Conservation (phyloP, 2,113 vertebrate species). For the Benthochromis sp. region DNA sequence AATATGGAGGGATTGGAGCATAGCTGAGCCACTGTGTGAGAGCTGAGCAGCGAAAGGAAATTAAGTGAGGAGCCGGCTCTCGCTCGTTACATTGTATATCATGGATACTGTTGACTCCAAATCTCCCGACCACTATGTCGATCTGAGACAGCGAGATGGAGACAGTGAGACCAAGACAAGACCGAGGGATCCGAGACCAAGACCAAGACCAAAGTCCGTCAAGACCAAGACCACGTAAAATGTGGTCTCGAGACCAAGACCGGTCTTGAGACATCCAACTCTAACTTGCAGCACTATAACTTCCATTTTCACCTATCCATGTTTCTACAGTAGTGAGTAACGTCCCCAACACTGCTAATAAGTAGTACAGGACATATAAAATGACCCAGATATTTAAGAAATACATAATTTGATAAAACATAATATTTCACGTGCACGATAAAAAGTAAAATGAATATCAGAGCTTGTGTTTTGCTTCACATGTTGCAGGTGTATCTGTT, state of each 20-base stretch:
- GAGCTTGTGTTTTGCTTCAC: not conserved
- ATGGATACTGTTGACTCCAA: not conserved
- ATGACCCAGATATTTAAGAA: not conserved
- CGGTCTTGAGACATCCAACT: not conserved
- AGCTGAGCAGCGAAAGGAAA: not conserved
- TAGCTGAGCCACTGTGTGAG: not conserved
- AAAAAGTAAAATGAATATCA: not conserved
- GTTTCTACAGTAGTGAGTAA: not conserved
- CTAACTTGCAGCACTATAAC: not conserved
- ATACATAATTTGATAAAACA: not conserved
- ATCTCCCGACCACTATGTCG: not conserved
- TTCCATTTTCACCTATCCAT: not conserved
- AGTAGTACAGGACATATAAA: not conserved
- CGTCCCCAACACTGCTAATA: not conserved
- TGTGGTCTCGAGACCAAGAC: not conserved
- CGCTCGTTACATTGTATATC: not conserved
- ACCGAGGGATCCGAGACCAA: not conserved
- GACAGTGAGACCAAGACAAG: not conserved
- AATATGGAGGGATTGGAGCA: not conserved
- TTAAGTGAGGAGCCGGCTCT: not conserved
- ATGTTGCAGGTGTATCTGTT: not conserved
- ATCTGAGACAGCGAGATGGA: not conserved
- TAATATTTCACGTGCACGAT: not conserved
- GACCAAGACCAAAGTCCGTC: not conserved
- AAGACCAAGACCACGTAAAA: not conserved